These are phyloP conservation scores for Furcifer pardalis DNA, from an alignment of 2,797 vertebrate genomes.

Conservation along the genomic window DNA sequence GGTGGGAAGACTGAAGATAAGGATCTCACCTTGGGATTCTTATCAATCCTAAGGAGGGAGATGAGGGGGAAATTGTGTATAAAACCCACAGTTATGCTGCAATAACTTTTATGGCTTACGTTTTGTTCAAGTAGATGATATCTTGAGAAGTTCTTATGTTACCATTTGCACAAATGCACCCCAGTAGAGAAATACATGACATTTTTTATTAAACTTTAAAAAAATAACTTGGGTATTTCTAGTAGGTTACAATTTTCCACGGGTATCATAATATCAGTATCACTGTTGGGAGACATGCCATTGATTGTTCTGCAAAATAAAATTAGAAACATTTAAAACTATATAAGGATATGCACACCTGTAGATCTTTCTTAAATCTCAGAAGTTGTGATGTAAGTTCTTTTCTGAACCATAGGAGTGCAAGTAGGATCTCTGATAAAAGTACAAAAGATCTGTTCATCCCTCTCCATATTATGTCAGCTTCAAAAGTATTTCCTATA, in stretches of 20 bases:
- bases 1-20: too few species aligned
- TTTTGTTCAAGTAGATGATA: background rate
- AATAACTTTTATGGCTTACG: background rate
- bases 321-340: background rate
- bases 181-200: background rate
- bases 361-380: background rate
- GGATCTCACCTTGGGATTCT: too few species aligned
- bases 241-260: background rate
- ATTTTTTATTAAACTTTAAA: background rate
- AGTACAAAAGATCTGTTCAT: too few species aligned
- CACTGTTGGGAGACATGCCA: background rate
- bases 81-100: background rate
- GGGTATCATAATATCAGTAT: background rate
- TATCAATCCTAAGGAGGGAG: too few species aligned
- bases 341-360: background rate
- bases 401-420: too few species aligned
- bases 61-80: too few species aligned
- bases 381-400: too few species aligned
- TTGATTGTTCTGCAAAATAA: slow-evolving; percentile 10
- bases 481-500: too few species aligned
- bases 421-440: too few species aligned
- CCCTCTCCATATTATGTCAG: too few species aligned
- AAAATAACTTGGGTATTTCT: background rate
- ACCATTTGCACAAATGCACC: background rate
- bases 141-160: background rate